Evolutionary conservation across 2,797 vertebrate genomes (phyloP), one percentile per base, ranked within the genome.

Genomic region (Lepilemur septentrionalis): DNA sequence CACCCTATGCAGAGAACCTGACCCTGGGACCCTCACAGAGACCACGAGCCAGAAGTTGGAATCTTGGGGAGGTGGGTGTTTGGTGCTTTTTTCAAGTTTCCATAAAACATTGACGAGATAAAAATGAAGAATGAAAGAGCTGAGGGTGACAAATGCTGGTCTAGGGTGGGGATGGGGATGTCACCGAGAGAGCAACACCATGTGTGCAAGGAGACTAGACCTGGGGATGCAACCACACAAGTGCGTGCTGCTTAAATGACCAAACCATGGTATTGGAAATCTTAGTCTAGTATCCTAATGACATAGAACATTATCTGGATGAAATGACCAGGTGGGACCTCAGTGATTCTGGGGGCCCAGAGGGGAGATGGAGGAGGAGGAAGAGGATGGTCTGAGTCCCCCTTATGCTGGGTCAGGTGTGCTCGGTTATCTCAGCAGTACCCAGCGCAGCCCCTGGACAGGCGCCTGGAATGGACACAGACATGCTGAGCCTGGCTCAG

Each of bases 161-260:
- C 23, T 17, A 15, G 1, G 15, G 6, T 43, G 25, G 5, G 6
- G 25, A 4, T 1, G 22, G 2, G 7, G 41, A 15, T 43, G 69
- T 72, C 38, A 43, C 1, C 7, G 22, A 72, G 41, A 2, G 18
- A 41, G 38, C 1, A 1, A 23, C 67, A 63, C 11, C 22, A 10
- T 1, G 7, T 13, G 22, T 25, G 69, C 38, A 25, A 43, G 5
- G 43, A 43, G 43, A 43, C 43, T 4, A 43, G 70, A 43, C 8
- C 0, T 7, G 14, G 69, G 28, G 38, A 43, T 7, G 12, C 6
- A 13, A 7, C 38, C 38, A 43, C 38, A 13, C 10, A 41, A 28
- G 69, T 15, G 17, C 4, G 23, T 43, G 41, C 6, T 72, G 41
- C 23, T 43, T 13, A 7, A 43, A 25, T 7, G 35, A 72, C 22